Conservation (phyloP, 2,113 vertebrate species). For the Cariama cristata region DNA sequence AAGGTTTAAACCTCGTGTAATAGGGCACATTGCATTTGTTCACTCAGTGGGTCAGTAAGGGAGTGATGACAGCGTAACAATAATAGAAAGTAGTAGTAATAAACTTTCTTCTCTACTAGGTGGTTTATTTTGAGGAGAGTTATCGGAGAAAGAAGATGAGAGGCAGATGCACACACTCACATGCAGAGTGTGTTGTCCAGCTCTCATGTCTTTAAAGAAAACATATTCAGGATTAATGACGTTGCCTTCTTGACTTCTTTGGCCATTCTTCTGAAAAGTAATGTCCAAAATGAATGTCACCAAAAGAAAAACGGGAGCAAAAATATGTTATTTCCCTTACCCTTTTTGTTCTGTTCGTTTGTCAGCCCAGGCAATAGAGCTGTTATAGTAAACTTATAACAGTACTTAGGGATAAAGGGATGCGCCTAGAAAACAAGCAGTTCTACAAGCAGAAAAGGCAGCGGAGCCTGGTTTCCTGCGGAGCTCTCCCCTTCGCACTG, state of each 20-base stretch:
- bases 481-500: neutral
- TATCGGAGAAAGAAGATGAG: neutral
- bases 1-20: neutral
- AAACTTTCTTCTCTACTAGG: neutral
- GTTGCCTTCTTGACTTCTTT: neutral
- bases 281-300: neutral
- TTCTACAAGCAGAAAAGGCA: neutral
- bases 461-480: neutral
- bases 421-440: neutral
- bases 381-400: accelerated
- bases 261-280: neutral
- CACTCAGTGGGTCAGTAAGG: neutral
- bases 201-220: neutral
- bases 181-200: no score
- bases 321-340: neutral
- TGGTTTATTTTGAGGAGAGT: neutral
- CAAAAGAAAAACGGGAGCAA: neutral
- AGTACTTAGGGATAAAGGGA: neutral
- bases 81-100: accelerated
- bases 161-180: neutral
- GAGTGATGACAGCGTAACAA: accelerated
- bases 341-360: neutral
- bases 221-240: neutral
- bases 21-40: accelerated
- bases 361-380: neutral